Conservation (phyloP, 2,888 invertebrate species). For the Trimorus sp. region DNA sequence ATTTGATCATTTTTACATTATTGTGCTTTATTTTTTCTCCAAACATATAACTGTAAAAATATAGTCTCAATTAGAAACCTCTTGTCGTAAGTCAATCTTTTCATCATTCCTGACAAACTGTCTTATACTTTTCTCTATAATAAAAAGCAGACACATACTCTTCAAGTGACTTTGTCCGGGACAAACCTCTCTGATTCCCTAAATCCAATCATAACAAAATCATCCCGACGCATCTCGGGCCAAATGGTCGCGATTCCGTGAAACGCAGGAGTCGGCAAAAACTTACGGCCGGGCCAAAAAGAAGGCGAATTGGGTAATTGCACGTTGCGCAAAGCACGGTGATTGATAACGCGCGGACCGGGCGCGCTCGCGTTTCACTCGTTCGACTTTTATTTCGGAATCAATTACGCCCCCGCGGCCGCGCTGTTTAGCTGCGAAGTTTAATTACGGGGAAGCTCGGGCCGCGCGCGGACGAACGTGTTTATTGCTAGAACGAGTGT, state of each 20-base stretch:
- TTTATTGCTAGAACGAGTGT: constrained; percentile 6
- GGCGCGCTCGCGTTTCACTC: constrained; percentile 24
- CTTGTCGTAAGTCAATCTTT: no score
- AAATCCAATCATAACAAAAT: constrained; percentile 28
- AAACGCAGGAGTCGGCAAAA: background rate
- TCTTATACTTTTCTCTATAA: no score
- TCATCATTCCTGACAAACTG: no score
- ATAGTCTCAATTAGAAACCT: no score
- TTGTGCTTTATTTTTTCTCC: no score
- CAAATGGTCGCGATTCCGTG: background rate
- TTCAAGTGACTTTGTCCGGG: no score
- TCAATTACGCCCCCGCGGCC: constrained; percentile 5
- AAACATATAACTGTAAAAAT: no score
- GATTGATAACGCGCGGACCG: constrained; percentile 50
- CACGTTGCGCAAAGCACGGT: constrained; percentile 33
- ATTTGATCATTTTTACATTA: no score
- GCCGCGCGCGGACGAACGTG: background rate
- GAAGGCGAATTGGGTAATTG: constrained; percentile 38
- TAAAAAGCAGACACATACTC: no score
- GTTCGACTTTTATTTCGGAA: constrained; percentile 10
- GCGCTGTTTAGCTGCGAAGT: constrained; percentile 17
- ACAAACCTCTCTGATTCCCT: no score
- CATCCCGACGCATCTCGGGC: background rate
- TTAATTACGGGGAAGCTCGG: constrained; percentile 23
- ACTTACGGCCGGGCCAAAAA: constrained; percentile 48